A percentile compares a stretch with the other conserved stretches of the same genome.
Evolutionary conservation across 2,797 vertebrate genomes (phyloP).

Genomic region (Lepus townsendii): DNA sequence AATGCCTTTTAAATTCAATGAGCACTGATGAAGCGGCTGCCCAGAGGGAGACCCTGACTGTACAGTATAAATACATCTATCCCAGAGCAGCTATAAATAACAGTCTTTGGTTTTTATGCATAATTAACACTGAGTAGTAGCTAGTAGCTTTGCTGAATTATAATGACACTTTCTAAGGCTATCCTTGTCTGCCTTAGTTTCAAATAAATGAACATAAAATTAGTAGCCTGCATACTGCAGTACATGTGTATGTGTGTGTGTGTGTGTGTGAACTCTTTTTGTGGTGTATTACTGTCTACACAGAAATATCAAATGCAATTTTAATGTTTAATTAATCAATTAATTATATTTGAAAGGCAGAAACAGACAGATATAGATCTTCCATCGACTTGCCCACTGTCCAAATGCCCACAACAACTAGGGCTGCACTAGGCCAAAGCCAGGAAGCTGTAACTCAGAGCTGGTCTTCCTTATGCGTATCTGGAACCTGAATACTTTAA

Average conservation of each 20-base stretch:
- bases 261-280: background rate
- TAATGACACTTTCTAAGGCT: slow-evolving; percentile 80
- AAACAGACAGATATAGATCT: too few species aligned
- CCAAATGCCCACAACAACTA: too few species aligned
- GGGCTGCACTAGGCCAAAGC: too few species aligned
- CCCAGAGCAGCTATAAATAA: slow-evolving; percentile 84
- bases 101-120: slow-evolving; percentile 84
- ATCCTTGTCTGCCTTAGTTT: slow-evolving; percentile 77
- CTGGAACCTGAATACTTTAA: too few species aligned
- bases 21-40: slow-evolving; percentile 70
- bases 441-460: too few species aligned
- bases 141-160: slow-evolving; percentile 82
- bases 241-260: background rate
- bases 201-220: slow-evolving; percentile 57
- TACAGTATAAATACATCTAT: slow-evolving; percentile 79
- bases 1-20: slow-evolving; percentile 77
- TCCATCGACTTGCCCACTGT: too few species aligned
- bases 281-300: background rate
- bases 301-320: background rate
- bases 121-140: slow-evolving; percentile 86
- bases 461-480: too few species aligned
- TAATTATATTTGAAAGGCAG: too few species aligned
- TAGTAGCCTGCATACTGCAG: background rate
- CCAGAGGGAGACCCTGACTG: slow-evolving; percentile 64
- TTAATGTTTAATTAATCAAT: background rate